phyloP scores from a whole-genome alignment of 2,113 vertebrate species.

The Scolopax mira region DNA sequence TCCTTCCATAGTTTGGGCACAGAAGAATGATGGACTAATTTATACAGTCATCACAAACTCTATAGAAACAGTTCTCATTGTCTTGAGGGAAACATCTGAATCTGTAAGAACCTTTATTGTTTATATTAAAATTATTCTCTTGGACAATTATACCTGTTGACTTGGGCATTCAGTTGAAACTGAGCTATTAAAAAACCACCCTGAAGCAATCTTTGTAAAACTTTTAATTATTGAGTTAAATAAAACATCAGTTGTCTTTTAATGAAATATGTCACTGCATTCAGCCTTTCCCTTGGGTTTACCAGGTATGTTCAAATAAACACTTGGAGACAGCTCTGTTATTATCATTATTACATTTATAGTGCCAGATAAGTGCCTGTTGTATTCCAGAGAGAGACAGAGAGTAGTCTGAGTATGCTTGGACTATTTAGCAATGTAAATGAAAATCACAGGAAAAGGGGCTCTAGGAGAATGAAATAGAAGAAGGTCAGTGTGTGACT shows the following conservation, averaged over 20 bases:
- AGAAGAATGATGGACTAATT: not conserved
- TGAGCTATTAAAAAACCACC: not conserved
- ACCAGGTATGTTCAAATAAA: not conserved
- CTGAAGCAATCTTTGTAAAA: slow-evolving; percentile 26
- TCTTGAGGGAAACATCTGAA: slow-evolving; percentile 19
- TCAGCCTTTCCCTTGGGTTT: slow-evolving; percentile 18
- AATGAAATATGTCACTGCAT: slow-evolving; percentile 20
- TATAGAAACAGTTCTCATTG: not conserved
- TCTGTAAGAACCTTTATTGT: slow-evolving; percentile 3
- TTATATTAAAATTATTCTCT: slow-evolving; percentile 50
- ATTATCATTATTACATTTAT: slow-evolving; percentile 14
- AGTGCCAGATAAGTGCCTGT: not conserved
- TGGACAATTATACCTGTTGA: slow-evolving; percentile 23
- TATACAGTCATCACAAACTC: not conserved
- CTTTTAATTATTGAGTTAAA: slow-evolving; percentile 61
- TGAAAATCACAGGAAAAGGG: not conserved
- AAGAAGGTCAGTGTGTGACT: not conserved
- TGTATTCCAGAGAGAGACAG: not conserved
- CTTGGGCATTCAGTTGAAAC: slow-evolving; percentile 34
- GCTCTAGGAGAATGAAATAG: not conserved
- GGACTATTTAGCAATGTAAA: not conserved
- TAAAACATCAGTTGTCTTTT: slow-evolving; percentile 57
- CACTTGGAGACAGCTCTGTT: slow-evolving; percentile 5
- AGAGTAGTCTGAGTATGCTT: not conserved
- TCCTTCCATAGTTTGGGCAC: not conserved